Conservation (phyloP, 2,888 invertebrate genomes). For the Folsomia candida region DNA sequence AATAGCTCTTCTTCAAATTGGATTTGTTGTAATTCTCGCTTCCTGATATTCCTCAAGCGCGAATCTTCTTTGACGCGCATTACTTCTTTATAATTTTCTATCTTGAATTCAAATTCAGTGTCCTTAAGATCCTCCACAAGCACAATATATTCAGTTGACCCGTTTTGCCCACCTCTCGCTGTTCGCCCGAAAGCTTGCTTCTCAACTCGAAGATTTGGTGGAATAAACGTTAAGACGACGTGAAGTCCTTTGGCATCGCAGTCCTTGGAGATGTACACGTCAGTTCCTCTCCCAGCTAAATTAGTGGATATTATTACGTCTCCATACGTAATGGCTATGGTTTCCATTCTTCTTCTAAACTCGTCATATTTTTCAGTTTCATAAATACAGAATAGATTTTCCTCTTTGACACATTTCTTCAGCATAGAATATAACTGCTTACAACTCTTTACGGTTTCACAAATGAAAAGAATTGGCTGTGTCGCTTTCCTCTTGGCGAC, state of each 20-base stretch:
- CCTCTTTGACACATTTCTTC: background rate
- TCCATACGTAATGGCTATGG: background rate
- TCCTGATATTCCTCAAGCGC: background rate
- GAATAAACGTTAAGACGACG: background rate
- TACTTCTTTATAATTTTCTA: background rate
- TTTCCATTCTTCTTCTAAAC: background rate
- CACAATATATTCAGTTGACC: background rate
- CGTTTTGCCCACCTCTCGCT: conserved; percentile 3
- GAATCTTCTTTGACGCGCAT: background rate
- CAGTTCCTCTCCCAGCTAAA: conserved; percentile 11
- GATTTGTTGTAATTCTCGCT: background rate
- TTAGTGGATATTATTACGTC: background rate
- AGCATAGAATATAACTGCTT: background rate
- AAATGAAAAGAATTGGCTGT: background rate
- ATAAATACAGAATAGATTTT: background rate
- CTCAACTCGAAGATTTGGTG: conserved; percentile 1
- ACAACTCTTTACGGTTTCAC: background rate
- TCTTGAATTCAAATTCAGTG: background rate
- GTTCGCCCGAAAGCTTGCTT: conserved; percentile 12
- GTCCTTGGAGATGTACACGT: background rate
- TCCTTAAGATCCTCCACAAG: background rate
- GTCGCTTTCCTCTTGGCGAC: background rate
- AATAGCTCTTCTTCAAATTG: conserved; percentile 6
- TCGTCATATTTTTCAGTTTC: background rate
- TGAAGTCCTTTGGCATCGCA: background rate